Conservation (phyloP, 2,113 vertebrate genomes). For the Rattus rattus region DNA sequence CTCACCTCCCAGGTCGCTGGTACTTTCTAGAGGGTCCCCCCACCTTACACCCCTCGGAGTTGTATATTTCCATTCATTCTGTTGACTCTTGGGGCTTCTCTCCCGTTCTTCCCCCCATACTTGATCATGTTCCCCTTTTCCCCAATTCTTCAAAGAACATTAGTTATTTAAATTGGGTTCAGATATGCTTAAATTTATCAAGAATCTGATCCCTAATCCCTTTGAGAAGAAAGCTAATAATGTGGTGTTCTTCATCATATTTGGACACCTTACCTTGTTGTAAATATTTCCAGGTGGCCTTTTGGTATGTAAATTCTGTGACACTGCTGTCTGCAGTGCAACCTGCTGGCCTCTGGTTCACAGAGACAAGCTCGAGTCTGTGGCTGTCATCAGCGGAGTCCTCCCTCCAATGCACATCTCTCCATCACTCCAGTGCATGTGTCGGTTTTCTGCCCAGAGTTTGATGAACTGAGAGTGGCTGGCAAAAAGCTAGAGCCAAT, state of each 20-base stretch:
- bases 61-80: no score
- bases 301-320: background rate
- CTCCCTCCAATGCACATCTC: slow-evolving; percentile 91
- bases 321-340: accelerated
- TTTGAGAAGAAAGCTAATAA: slow-evolving; percentile 47
- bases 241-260: slow-evolving; percentile 18
- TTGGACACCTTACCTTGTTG: slow-evolving; percentile 8
- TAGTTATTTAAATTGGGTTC: slow-evolving; percentile 36
- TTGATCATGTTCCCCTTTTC: no score
- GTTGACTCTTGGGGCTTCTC: no score
- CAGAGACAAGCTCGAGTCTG: background rate
- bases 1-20: no score
- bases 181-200: slow-evolving; percentile 60
- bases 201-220: slow-evolving; percentile 47
- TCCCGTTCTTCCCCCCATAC: no score
- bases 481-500: slow-evolving; percentile 91
- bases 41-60: no score
- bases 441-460: slow-evolving; percentile 88
- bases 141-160: slow-evolving; percentile 12
- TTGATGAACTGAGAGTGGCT: slow-evolving; percentile 93
- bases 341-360: background rate
- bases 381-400: slow-evolving; percentile 18
- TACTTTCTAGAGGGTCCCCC: no score
- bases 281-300: background rate
- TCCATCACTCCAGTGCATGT: no score